phyloP scores from a whole-genome alignment of 1,140 invertebrate species.

The Hyphantria cunea region DNA sequence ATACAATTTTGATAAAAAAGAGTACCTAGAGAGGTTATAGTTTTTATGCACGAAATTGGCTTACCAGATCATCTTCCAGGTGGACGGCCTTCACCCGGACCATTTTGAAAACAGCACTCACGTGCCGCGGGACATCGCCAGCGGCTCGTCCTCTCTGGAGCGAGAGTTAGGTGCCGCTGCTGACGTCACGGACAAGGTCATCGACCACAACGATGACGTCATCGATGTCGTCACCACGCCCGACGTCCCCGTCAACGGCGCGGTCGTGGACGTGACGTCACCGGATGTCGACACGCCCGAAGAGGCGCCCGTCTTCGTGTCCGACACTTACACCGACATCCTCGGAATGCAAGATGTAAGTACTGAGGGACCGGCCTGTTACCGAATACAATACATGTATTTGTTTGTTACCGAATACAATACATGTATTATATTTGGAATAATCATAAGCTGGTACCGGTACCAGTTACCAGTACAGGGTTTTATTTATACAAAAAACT shows the following conservation, averaged over 20 bases:
- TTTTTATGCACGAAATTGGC: too few species aligned
- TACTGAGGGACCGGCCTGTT: too few species aligned
- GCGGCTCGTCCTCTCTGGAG: slow-evolving; percentile 64
- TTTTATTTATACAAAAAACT: too few species aligned
- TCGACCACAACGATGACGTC: slow-evolving; percentile 4
- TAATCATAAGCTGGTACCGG: too few species aligned
- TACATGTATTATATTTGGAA: too few species aligned
- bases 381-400: too few species aligned
- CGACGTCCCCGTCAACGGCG: slow-evolving; percentile 6
- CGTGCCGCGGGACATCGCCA: slow-evolving; percentile 46
- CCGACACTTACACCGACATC: slow-evolving; percentile 55
- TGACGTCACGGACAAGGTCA: slow-evolving; percentile 21
- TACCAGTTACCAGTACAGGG: too few species aligned
- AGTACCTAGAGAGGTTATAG: too few species aligned
- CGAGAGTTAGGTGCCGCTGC: slow-evolving; percentile 49
- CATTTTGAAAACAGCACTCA: slow-evolving; percentile 47
- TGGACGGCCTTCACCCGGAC: slow-evolving; percentile 55
- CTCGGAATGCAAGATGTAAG: slow-evolving; percentile 57
- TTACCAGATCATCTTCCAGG: slow-evolving; percentile 30
- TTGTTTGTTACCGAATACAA: too few species aligned
- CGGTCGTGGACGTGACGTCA: too few species aligned
- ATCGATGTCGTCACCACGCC: slow-evolving; percentile 10
- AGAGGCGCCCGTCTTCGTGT: slow-evolving; percentile 57
- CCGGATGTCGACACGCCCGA: slow-evolving; percentile 41
- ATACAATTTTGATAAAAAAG: too few species aligned